Percentiles rank a stretch among this genome's conserved stretches.
Evolutionary conservation across 1,140 invertebrate species (phyloP).

Genomic region (Euschistus heros): DNA sequence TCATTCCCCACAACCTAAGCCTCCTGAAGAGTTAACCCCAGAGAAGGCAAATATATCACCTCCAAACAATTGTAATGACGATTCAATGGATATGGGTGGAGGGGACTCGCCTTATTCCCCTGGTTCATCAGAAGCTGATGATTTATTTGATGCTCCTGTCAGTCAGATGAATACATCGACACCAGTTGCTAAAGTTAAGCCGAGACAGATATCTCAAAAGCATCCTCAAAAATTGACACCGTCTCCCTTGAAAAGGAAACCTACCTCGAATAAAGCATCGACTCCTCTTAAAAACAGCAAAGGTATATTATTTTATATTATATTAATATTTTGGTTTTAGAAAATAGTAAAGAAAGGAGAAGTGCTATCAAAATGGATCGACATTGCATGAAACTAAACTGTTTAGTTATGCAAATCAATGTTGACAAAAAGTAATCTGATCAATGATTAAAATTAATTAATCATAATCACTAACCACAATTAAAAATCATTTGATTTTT

Average conservation of each 20-base stretch:
- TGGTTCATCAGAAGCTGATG: constrained; percentile 67
- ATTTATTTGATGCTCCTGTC: constrained; percentile 69
- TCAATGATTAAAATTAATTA: no score
- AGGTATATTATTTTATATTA: not conserved
- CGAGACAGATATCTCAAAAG: constrained; percentile 16
- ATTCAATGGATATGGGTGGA: constrained; percentile 25
- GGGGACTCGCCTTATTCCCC: constrained; percentile 72
- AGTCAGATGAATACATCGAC: constrained; percentile 19
- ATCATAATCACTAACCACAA: no score
- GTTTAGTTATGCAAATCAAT: no score
- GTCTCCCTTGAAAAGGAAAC: constrained; percentile 11
- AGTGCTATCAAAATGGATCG: no score
- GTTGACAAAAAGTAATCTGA: no score
- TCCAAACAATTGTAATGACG: constrained; percentile 25
- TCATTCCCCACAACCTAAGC: constrained; percentile 13
- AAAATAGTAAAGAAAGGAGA: no score
- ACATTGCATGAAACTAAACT: no score
- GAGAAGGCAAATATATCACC: constrained; percentile 15
- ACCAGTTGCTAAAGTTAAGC: constrained; percentile 15
- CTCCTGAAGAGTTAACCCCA: constrained; percentile 11
- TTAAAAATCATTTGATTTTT: no score
- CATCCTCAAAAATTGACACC: constrained; percentile 29
- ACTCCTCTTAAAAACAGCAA: constrained; percentile 10
- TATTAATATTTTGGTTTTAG: no score
- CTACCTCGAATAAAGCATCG: not conserved